These are phyloP conservation scores for Aegotheles bennettii DNA, from an alignment of 2,113 vertebrate genomes.

Conservation along the genomic window DNA sequence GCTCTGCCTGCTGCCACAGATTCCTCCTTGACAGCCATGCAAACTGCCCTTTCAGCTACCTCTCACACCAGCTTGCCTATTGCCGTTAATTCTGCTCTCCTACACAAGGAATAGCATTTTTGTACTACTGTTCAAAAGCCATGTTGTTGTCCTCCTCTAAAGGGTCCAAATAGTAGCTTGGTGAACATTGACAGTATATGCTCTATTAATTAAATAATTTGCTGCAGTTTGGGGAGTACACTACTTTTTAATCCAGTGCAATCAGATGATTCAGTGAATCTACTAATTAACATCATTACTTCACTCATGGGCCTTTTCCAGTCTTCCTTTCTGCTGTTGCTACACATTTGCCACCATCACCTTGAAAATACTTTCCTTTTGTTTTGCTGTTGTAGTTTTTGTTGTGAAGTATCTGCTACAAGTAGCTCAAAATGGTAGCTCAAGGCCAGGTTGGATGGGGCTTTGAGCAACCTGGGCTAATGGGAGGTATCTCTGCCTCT, in stretches of 20 bases:
- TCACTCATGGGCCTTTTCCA: neutral
- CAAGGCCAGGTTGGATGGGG: too few species aligned
- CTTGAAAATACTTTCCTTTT: neutral
- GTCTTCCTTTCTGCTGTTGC: neutral
- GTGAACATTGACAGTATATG: neutral
- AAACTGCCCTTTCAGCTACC: neutral
- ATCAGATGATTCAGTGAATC: neutral
- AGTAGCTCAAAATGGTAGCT: too few species aligned
- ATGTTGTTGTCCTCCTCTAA: neutral
- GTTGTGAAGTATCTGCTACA: neutral
- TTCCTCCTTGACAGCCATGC: neutral
- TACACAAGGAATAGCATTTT: neutral
- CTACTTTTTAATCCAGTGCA: neutral
- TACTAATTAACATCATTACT: neutral
- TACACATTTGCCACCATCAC: neutral
- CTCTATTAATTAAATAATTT: neutral
- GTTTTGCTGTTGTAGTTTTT: neutral
- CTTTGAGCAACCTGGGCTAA: too few species aligned
- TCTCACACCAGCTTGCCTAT: fast-evolving
- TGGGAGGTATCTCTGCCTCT: too few species aligned
- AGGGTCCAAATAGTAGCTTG: neutral
- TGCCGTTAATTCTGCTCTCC: neutral
- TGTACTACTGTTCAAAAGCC: neutral
- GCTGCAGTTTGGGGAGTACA: neutral
- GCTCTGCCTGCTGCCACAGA: neutral